Percentiles rank a stretch among this genome's conserved stretches.
Conservation (phyloP, 2,888 invertebrate genomes). For the Cerastoderma edule region DNA sequence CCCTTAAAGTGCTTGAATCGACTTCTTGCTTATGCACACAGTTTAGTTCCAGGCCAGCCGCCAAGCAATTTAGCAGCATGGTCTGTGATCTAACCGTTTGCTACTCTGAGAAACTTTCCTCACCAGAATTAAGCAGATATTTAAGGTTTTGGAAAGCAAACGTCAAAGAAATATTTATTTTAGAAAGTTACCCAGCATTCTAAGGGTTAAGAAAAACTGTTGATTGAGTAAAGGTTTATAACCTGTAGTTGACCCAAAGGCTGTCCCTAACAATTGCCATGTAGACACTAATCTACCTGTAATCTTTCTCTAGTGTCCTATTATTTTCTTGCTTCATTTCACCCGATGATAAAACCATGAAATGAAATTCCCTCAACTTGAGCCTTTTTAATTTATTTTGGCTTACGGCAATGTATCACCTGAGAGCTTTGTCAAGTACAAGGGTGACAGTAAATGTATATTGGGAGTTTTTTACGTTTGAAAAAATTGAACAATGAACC, state of each 20-base stretch:
- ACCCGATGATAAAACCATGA: conserved; percentile 3
- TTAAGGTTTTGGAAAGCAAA: too few species aligned
- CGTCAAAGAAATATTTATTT: too few species aligned
- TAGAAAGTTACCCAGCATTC: too few species aligned
- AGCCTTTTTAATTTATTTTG: conserved; percentile 47
- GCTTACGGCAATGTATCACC: conserved; percentile 42
- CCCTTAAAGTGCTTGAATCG: too few species aligned
- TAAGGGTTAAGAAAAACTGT: too few species aligned
- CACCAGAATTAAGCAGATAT: too few species aligned
- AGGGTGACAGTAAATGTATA: conserved; percentile 7
- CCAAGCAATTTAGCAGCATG: too few species aligned
- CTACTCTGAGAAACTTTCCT: too few species aligned
- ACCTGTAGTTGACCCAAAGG: conserved; percentile 13
- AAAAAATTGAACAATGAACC: conserved; percentile 13
- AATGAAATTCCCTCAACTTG: conserved; percentile 27
- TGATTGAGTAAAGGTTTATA: too few species aligned
- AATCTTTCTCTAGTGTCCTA: conserved; percentile 22
- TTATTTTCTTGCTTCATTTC: conserved; percentile 24
- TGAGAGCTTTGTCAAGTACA: conserved; percentile 37
- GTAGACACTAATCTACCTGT: conserved; percentile 23
- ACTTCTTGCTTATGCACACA: too few species aligned
- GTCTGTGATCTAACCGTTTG: too few species aligned
- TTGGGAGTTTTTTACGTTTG: conserved; percentile 5
- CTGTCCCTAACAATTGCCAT: conserved; percentile 17
- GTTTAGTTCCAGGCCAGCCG: too few species aligned